phyloP scores from a whole-genome alignment of 2,888 invertebrate genomes.

The Axea sp. region DNA sequence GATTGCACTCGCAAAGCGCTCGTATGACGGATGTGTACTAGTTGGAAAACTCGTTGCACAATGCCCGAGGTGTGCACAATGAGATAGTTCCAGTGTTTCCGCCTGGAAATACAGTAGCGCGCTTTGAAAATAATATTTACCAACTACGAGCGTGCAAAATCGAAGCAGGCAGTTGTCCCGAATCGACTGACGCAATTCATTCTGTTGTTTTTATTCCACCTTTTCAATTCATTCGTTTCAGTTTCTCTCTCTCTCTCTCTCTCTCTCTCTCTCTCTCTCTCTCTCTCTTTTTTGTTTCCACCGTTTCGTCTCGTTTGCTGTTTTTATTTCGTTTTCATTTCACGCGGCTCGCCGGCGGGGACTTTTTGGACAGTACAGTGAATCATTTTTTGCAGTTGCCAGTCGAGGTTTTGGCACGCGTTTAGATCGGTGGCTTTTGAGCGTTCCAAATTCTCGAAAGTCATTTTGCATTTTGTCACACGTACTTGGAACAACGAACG shows the following conservation, averaged over 20 bases:
- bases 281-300: slow-evolving; percentile 1
- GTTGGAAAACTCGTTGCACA: slow-evolving; percentile 66
- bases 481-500: no score
- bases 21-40: slow-evolving; percentile 63
- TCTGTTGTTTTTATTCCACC: slow-evolving; percentile 44
- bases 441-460: no score
- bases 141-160: slow-evolving; percentile 53
- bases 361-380: no score
- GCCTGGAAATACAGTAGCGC: slow-evolving; percentile 55
- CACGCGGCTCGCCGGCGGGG: no score
- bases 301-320: no score
- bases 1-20: slow-evolving; percentile 62
- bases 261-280: neutral
- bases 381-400: no score
- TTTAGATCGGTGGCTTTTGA: no score
- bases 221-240: no score
- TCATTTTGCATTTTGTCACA: no score
- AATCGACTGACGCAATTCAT: slow-evolving; percentile 56
- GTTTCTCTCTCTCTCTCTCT: no score
- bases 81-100: slow-evolving; percentile 62
- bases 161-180: slow-evolving; percentile 51
- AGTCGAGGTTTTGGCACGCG: no score
- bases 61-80: slow-evolving; percentile 60
- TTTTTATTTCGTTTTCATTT: no score
- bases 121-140: slow-evolving; percentile 61